Evolutionary conservation across 2,113 vertebrate species (phyloP).

Genomic region (Leptocoma aspasia): DNA sequence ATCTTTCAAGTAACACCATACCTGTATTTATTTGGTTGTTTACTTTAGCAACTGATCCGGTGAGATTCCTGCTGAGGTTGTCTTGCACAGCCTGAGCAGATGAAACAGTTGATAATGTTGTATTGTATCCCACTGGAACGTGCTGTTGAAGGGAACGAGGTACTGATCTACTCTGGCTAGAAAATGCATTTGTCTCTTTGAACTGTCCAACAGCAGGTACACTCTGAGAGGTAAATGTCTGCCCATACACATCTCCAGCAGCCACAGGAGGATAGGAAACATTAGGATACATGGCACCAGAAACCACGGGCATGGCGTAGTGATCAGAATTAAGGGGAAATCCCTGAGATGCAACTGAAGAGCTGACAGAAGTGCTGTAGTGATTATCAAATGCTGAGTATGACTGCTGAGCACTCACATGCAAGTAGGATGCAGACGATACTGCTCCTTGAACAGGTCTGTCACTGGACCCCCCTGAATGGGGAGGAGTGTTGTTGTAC

Average conservation of each 20-base stretch:
- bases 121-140: constrained; percentile 56
- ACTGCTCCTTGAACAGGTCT: constrained; percentile 62
- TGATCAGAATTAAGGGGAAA: constrained; percentile 72
- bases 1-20: constrained; percentile 35
- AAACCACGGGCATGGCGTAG: constrained; percentile 59
- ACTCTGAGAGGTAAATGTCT: constrained; percentile 78
- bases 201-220: constrained; percentile 37
- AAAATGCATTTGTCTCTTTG: constrained; percentile 56
- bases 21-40: constrained; percentile 61
- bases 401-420: constrained; percentile 75
- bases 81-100: constrained; percentile 62
- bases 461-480: constrained; percentile 39
- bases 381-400: constrained; percentile 75
- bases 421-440: constrained; percentile 63
- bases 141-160: constrained; percentile 72
- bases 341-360: constrained; percentile 75
- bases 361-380: constrained; percentile 74
- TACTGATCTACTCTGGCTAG: constrained; percentile 64
- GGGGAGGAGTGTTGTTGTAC: constrained; percentile 61
- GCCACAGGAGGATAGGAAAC: constrained; percentile 79
- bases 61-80: constrained; percentile 42
- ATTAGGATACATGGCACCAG: constrained; percentile 73
- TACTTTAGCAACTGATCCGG: constrained; percentile 15
- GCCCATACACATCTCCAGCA: constrained; percentile 78
- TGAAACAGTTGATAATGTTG: constrained; percentile 54